Conservation (phyloP, 2,797 vertebrate genomes). For the Botia almorhae region DNA sequence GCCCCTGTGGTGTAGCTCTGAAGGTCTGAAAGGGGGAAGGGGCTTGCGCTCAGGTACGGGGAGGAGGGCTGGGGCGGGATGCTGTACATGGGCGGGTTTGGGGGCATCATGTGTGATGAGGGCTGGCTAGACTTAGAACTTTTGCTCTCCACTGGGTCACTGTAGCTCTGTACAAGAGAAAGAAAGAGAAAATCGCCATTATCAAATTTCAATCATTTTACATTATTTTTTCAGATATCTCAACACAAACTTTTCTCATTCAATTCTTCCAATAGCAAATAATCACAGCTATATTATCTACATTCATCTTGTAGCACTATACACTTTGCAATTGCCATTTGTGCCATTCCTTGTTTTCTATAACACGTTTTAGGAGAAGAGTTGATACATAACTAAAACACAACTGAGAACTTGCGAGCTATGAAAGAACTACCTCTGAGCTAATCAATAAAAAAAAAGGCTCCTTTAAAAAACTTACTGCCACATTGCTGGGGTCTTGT, state of each 20-base stretch:
- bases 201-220: too few relatives aligned
- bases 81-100: conserved; percentile 91
- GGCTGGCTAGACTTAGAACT: conserved; percentile 86
- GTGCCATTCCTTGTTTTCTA: not conserved
- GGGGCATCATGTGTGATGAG: conserved; percentile 89
- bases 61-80: conserved; percentile 90
- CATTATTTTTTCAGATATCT: too few relatives aligned
- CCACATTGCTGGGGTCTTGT: too few relatives aligned
- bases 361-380: not conserved
- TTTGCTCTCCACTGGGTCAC: conserved; percentile 91
- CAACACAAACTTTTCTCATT: too few relatives aligned
- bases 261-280: too few relatives aligned
- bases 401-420: not conserved
- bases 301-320: too few relatives aligned
- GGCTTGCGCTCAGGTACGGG: conserved; percentile 88
- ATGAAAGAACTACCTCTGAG: not conserved
- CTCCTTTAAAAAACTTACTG: not conserved
- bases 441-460: not conserved
- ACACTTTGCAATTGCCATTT: too few relatives aligned
- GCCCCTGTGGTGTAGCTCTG: conserved; percentile 88
- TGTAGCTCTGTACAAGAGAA: conserved; percentile 83
- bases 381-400: not conserved
- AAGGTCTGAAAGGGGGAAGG: conserved; percentile 92
- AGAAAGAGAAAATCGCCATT: not conserved
- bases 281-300: too few relatives aligned